phyloP scores from a whole-genome alignment of 2,113 vertebrate species.

The Gallinago paraguaiae region DNA sequence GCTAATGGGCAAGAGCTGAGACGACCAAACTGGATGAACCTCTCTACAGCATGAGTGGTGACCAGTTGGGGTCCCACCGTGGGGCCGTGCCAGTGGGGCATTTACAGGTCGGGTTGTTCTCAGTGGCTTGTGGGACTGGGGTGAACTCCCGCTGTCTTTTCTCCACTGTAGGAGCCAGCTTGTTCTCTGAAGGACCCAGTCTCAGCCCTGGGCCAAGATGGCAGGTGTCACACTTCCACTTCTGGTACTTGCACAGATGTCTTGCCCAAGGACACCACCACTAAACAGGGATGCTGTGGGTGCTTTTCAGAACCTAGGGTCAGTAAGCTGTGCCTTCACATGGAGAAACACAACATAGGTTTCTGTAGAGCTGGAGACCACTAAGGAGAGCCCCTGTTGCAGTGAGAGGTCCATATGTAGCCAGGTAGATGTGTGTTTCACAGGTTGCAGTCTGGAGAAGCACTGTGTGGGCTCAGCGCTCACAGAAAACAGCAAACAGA shows the following conservation, averaged over 20 bases:
- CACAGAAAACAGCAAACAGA: background rate
- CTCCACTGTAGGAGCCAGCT: background rate
- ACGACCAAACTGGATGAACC: background rate
- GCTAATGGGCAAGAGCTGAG: background rate
- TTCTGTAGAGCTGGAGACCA: background rate
- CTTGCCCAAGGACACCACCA: background rate
- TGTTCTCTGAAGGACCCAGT: background rate
- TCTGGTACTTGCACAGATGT: background rate
- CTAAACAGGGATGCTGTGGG: fast-evolving
- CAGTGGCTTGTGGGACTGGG: background rate
- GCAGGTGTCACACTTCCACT: background rate
- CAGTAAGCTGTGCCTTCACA: background rate
- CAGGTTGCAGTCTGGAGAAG: background rate
- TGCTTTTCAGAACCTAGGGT: fast-evolving
- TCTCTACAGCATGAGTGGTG: background rate
- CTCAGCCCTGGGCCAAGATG: background rate
- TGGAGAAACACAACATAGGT: fast-evolving
- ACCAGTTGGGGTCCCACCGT: fast-evolving
- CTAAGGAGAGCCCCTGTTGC: background rate
- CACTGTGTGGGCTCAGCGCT: background rate
- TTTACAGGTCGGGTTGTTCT: background rate
- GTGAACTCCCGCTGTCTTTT: background rate
- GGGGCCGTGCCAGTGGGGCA: too few species aligned
- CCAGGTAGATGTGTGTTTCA: background rate
- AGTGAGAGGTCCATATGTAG: background rate